Conservation (phyloP, 2,113 vertebrate genomes). For the Sterna hirundo region DNA sequence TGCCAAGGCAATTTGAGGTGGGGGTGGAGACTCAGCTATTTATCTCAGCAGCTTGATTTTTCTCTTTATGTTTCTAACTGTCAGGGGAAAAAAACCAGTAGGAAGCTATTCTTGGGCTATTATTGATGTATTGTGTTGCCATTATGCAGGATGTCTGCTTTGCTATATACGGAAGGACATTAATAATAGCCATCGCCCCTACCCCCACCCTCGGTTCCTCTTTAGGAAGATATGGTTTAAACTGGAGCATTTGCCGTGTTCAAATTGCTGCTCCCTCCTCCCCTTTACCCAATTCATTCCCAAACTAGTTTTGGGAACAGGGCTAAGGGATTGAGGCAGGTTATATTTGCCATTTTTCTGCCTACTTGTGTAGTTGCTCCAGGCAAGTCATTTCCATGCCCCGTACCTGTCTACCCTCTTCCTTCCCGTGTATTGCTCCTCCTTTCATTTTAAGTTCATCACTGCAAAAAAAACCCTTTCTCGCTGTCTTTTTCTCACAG, state of each 20-base stretch:
- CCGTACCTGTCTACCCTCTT: background rate
- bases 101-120: constrained; percentile 59
- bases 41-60: constrained; percentile 69
- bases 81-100: constrained; percentile 42
- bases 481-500: background rate
- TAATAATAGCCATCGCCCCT: constrained; percentile 55
- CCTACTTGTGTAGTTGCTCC: background rate
- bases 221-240: constrained; percentile 28
- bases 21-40: constrained; percentile 68
- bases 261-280: constrained; percentile 16
- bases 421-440: background rate
- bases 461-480: background rate
- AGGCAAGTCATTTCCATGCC: background rate
- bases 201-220: constrained; percentile 38
- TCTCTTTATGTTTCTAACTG: constrained; percentile 68
- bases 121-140: constrained; percentile 56
- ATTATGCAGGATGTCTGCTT: constrained; percentile 50
- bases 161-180: constrained; percentile 37
- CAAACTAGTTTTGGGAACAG: constrained; percentile 35
- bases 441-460: constrained; percentile 6
- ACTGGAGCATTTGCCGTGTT: constrained; percentile 41
- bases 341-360: constrained; percentile 11
- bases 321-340: background rate
- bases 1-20: constrained; percentile 73
- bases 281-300: constrained; percentile 19